Evolutionary conservation across 2,113 vertebrate species (phyloP), one percentile per base, ranked within the genome.

Genomic region (Symphodus melops): DNA sequence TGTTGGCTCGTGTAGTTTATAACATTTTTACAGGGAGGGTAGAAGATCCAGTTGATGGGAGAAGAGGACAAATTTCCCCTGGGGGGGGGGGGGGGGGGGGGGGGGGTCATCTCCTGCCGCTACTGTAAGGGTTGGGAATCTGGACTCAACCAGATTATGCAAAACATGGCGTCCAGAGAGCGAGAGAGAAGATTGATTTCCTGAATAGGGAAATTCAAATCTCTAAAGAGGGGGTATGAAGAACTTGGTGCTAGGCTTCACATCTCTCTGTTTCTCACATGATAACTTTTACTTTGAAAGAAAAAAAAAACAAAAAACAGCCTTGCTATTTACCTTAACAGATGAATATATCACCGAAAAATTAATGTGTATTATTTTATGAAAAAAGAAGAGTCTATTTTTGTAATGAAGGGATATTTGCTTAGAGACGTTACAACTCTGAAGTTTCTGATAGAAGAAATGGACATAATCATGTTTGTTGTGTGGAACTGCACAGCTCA

Each of bases 1-100:
- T 92, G 93, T 95, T 91, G 93, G 92, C 94, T 92, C 95, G 92
- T 95, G 95, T 95, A 94, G 93, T 96, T 96, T 94, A 86, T 94
- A 85, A 92, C 82, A 62, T 87, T 88, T 75, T 94, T 93, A 88
- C 23, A 54, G 91, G 89, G 88, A n/a, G 28, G 89, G 90, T 92
- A 86, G 91, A 90, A 91, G 94, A 89, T 89, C 81, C 92, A 71
- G 68, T 65, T 61, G 72, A 91, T 72, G 86, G 89, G 88, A 91
- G 92, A 33, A 25, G 9, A 33, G 16, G 70, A 9, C 9, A 16
- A 44, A 56, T 60, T 92, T 85, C 25, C 25, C 25, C 25, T 2
- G 4, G 25, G 25, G 25, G 25, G 4, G 25, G 25, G 25, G 25
- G 25, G 25, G 25, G 4, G 25, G 25, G 25, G 25, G 25, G 25